phyloP scores from a whole-genome alignment of 2,113 vertebrate genomes.

The Brienomyrus longianalis region DNA sequence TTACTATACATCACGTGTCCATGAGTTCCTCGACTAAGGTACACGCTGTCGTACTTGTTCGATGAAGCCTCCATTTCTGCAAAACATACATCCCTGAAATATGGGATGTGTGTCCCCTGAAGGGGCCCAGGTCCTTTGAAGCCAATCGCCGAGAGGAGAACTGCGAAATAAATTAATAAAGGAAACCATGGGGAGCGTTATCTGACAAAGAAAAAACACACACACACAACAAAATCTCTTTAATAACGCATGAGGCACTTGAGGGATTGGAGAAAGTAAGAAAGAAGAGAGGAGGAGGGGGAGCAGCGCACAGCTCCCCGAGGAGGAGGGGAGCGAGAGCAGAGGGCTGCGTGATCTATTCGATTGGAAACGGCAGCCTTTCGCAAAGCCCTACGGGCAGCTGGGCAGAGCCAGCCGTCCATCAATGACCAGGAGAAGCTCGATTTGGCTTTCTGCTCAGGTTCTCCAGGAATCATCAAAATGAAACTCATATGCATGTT shows the following conservation, averaged over 20 bases:
- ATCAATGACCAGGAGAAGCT: not conserved
- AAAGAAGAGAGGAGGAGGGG: not conserved
- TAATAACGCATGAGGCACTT: constrained; percentile 14
- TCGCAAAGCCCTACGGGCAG: not conserved
- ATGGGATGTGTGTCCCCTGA: not conserved
- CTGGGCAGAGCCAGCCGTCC: not conserved
- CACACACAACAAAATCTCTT: not conserved
- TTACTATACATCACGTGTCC: not conserved
- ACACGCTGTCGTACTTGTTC: not conserved
- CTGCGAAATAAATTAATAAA: constrained; percentile 12
- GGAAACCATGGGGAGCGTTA: not conserved
- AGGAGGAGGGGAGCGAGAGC: not conserved
- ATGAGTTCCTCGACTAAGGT: not conserved
- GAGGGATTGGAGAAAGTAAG: not conserved
- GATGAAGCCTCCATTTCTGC: not conserved
- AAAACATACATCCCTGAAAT: not conserved
- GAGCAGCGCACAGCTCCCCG: not conserved
- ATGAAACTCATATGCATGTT: not conserved
- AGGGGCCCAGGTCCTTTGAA: not conserved
- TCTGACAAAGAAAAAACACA: constrained; percentile 4
- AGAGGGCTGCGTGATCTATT: not conserved
- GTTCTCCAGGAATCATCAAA: not conserved
- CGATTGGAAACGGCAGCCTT: not conserved
- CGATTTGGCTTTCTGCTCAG: not conserved
- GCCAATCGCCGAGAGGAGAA: not conserved